A percentile compares a stretch with the other conserved stretches of the same genome.
phyloP scores from a whole-genome alignment of 2,888 invertebrate species.

The Vesta saturnalis region DNA sequence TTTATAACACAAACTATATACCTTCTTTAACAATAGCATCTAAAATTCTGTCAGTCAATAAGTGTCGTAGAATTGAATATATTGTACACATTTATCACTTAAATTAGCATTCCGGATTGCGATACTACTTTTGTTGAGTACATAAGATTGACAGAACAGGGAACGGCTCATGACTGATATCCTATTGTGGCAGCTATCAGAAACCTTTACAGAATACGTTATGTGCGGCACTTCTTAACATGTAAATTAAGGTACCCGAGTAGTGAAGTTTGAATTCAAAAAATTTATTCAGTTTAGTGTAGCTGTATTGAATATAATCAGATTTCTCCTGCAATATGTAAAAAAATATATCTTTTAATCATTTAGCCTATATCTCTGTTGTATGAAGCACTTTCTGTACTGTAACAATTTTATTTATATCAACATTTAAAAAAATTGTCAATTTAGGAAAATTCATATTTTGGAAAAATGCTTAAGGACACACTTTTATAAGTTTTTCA shows the following conservation, averaged over 20 bases:
- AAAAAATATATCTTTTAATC: no score
- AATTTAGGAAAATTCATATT: no score
- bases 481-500: no score
- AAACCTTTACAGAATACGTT: slow-evolving; percentile 42
- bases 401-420: no score
- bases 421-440: no score
- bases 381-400: no score
- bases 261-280: background rate
- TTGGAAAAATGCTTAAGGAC: no score
- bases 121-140: slow-evolving; percentile 27
- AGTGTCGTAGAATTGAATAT: slow-evolving; percentile 13
- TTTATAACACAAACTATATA: background rate
- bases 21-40: background rate
- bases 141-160: slow-evolving; percentile 33
- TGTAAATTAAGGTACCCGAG: slow-evolving; percentile 40
- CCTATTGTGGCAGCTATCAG: slow-evolving; percentile 42
- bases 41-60: slow-evolving; percentile 10
- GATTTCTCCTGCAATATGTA: no score
- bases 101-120: slow-evolving; percentile 28
- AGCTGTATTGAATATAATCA: background rate
- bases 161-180: slow-evolving; percentile 39
- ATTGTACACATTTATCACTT: slow-evolving; percentile 17
- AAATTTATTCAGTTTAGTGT: background rate
- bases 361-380: no score
- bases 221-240: slow-evolving; percentile 44